Evolutionary conservation across 2,797 vertebrate species (phyloP).

Genomic region (Gymnoscopelus braueri): DNA sequence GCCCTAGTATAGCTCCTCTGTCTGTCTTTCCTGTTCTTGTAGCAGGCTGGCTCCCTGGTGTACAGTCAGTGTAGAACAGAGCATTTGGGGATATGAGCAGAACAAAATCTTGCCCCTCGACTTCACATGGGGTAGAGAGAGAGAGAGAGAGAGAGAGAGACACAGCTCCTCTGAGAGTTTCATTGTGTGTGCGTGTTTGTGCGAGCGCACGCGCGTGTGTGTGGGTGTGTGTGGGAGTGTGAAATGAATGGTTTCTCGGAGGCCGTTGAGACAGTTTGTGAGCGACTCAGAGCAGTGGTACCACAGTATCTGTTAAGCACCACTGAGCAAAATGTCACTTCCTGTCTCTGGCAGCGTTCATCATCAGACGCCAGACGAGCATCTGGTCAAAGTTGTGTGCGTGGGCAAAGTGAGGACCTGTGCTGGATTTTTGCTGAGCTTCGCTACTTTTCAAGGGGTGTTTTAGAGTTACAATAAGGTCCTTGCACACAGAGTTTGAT

Average conservation of each 20-base stretch:
- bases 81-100: constrained; percentile 53
- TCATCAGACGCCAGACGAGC: not conserved
- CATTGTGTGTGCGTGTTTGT: constrained; percentile 24
- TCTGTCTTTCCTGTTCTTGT: constrained; percentile 37
- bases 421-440: too few relatives aligned
- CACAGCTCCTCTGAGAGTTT: constrained; percentile 52
- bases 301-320: constrained; percentile 21
- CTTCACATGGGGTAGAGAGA: constrained; percentile 69
- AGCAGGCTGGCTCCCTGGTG: constrained; percentile 55
- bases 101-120: constrained; percentile 70
- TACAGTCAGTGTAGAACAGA: constrained; percentile 46
- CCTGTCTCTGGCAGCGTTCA: constrained; percentile 6
- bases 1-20: constrained; percentile 17
- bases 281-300: constrained; percentile 49
- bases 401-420: too few relatives aligned
- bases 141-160: constrained; percentile 67
- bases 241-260: constrained; percentile 57
- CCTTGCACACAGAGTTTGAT: too few relatives aligned
- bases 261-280: constrained; percentile 35
- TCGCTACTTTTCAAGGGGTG: too few relatives aligned
- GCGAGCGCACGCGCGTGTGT: not conserved
- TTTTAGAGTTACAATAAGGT: too few relatives aligned
- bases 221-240: constrained; percentile 6
- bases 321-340: constrained; percentile 38
- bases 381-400: too few relatives aligned